These are phyloP conservation scores for Malurus elegans DNA, from an alignment of 2,113 vertebrate genomes.

Conservation along the genomic window DNA sequence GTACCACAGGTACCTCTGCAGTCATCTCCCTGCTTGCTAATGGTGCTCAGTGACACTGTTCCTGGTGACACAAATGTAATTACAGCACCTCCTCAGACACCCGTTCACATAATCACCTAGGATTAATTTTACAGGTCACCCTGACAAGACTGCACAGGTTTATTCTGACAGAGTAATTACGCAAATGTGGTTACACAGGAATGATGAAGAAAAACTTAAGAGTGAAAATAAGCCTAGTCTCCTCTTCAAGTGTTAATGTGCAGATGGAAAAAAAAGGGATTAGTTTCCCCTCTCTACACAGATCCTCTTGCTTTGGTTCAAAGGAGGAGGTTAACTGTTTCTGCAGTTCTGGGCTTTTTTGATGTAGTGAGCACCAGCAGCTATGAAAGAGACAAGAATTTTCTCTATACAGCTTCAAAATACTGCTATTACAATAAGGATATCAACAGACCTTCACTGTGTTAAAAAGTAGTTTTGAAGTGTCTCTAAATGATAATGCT, in stretches of 20 bases:
- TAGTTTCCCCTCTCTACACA: not conserved
- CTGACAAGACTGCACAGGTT: rapidly evolving
- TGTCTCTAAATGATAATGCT: not conserved
- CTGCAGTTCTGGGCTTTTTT: not conserved
- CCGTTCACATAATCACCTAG: not conserved
- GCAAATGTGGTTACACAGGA: not conserved
- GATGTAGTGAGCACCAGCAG: not conserved
- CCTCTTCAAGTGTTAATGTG: not conserved
- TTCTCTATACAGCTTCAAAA: not conserved
- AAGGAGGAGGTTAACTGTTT: not conserved
- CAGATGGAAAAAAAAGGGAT: not conserved
- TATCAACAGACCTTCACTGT: not conserved
- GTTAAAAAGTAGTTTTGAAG: not conserved
- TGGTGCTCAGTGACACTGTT: not conserved
- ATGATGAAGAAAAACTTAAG: not conserved
- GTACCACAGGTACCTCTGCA: not conserved
- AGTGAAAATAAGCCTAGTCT: not conserved
- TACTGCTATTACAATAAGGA: not conserved
- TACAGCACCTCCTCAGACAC: not conserved
- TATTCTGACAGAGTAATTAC: not conserved
- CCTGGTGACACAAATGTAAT: not conserved
- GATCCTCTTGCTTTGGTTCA: not conserved
- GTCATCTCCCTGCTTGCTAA: not conserved
- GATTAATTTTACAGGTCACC: not conserved
- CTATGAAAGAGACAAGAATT: not conserved